phyloP scores from a whole-genome alignment of 2,888 invertebrate species.

The Proisotoma minuta region DNA sequence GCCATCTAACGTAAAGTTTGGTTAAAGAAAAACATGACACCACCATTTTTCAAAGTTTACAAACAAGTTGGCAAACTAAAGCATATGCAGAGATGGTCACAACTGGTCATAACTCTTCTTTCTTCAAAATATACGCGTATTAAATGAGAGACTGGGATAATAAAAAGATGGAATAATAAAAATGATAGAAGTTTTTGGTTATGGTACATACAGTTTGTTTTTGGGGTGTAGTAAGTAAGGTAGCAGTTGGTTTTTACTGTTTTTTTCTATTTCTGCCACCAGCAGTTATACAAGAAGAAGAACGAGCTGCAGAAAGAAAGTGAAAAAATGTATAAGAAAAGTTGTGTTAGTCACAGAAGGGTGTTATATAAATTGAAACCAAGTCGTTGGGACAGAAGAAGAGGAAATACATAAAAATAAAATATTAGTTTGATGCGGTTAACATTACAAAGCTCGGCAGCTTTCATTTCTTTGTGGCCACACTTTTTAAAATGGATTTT shows the following conservation, averaged over 20 bases:
- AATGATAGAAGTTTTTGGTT: conserved; percentile 12
- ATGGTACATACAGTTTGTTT: too few relatives aligned
- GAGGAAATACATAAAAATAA: conserved; percentile 22
- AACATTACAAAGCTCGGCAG: conserved; percentile 6
- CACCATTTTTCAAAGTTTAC: too few relatives aligned
- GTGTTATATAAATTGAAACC: too few relatives aligned
- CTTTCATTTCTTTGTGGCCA: neutral
- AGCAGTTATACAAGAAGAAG: conserved; percentile 7
- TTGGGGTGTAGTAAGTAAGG: too few relatives aligned
- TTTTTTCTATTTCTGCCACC: neutral
- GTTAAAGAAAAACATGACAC: too few relatives aligned
- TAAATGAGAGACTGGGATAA: conserved; percentile 15
- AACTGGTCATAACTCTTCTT: neutral
- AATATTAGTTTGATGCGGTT: conserved; percentile 17
- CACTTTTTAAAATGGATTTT: neutral
- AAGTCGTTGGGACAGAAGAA: too few relatives aligned
- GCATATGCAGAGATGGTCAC: neutral
- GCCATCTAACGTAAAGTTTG: too few relatives aligned
- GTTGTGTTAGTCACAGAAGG: too few relatives aligned
- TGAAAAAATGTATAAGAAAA: too few relatives aligned
- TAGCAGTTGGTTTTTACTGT: conserved; percentile 9
- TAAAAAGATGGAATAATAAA: conserved; percentile 17
- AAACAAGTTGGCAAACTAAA: neutral
- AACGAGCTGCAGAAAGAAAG: conserved; percentile 2
- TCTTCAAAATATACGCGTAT: conserved; percentile 7